These are phyloP conservation scores for Ferrisia virgata DNA, from an alignment of 2,888 invertebrate genomes.

Conservation along the genomic window DNA sequence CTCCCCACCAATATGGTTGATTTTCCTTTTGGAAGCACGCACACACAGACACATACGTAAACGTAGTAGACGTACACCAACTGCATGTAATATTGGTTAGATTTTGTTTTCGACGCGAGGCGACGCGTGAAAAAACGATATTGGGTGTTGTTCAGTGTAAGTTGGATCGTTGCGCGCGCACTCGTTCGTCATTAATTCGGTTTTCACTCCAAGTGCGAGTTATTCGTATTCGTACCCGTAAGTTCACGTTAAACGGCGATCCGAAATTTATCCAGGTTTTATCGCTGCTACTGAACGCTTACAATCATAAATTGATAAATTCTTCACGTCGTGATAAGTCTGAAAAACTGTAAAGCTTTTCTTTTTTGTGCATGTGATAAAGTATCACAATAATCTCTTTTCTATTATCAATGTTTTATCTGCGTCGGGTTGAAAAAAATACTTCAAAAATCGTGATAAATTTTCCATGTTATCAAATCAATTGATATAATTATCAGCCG, in stretches of 20 bases:
- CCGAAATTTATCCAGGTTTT: conserved; percentile 29
- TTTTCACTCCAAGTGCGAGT: conserved; percentile 29
- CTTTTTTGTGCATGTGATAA: conserved; percentile 36
- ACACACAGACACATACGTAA: too few species aligned
- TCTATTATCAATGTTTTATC: conserved; percentile 39
- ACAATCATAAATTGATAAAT: conserved; percentile 40
- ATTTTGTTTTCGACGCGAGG: background rate
- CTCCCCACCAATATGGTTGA: too few species aligned
- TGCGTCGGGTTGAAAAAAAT: conserved; percentile 20
- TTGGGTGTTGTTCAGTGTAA: background rate
- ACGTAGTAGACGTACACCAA: too few species aligned
- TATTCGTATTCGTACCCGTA: background rate
- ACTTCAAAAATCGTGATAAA: conserved; percentile 37
- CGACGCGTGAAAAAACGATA: too few species aligned
- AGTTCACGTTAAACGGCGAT: background rate
- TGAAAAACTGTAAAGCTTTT: conserved; percentile 31
- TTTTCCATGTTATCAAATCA: conserved; percentile 23
- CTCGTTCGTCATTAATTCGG: conserved; percentile 10
- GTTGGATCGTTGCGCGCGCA: conserved; percentile 40
- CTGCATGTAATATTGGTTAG: too few species aligned
- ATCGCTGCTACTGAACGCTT: conserved; percentile 32
- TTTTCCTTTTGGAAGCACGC: too few species aligned
- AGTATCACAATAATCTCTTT: conserved; percentile 42
- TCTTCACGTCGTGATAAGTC: conserved; percentile 38
- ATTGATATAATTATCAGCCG: conserved; percentile 7